Evolutionary conservation across 1,140 invertebrate species (phyloP).

Genomic region (Zaprionus taronus): DNA sequence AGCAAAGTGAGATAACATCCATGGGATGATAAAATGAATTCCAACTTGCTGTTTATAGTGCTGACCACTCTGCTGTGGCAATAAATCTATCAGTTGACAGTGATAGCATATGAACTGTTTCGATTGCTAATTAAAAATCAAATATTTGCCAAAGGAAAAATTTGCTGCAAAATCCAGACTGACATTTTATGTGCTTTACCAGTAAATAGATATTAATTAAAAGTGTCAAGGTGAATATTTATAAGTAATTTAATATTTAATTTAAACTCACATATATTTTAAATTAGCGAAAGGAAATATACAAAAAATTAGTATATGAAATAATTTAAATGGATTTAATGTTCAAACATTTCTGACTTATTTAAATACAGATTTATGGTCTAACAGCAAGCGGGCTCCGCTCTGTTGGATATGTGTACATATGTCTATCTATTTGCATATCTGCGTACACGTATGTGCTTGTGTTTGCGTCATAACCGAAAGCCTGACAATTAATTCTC

Average conservation of each 20-base stretch:
- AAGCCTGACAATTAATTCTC: constrained; percentile 45
- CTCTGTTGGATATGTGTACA: background rate
- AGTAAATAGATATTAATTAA: background rate
- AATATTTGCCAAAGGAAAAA: background rate
- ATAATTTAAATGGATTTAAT: constrained; percentile 1
- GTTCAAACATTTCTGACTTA: constrained; percentile 8
- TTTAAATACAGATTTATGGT: constrained; percentile 43
- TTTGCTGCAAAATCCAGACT: background rate
- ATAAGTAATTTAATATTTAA: background rate
- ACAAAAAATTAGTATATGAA: background rate
- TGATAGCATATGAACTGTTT: background rate
- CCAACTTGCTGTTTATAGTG: too few relatives aligned
- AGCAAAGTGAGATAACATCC: background rate
- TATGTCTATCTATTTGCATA: background rate
- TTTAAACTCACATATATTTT: background rate
- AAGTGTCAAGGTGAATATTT: background rate
- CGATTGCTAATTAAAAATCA: background rate
- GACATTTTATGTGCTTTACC: background rate
- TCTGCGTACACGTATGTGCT: background rate
- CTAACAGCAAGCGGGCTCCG: background rate
- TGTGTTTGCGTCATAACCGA: constrained; percentile 6
- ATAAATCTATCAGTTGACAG: background rate
- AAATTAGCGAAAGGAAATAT: background rate
- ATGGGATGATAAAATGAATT: too few relatives aligned
- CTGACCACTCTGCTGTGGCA: too few relatives aligned